Evolutionary conservation across 2,113 vertebrate genomes (phyloP).

Genomic region (Xiphorhynchus elegans): DNA sequence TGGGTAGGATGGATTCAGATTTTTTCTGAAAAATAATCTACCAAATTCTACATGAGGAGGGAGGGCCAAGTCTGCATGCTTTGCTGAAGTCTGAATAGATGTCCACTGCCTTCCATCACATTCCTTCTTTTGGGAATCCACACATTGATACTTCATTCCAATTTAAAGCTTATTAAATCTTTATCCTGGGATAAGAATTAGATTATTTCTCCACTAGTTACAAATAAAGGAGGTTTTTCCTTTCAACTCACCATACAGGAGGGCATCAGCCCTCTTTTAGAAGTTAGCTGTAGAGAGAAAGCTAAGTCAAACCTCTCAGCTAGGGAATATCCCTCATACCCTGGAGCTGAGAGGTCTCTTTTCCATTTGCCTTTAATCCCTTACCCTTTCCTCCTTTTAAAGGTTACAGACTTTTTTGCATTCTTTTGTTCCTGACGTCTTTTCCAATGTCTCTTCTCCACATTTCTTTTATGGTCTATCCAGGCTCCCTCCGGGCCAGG

Average conservation of each 20-base stretch:
- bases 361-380: background rate
- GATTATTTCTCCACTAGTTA: background rate
- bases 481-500: background rate
- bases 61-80: background rate
- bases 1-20: background rate
- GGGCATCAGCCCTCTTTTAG: background rate
- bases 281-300: background rate
- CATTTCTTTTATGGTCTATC: background rate
- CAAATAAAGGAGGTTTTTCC: background rate
- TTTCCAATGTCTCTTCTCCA: background rate
- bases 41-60: background rate
- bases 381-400: background rate
- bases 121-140: background rate
- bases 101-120: background rate
- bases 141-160: background rate
- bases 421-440: background rate
- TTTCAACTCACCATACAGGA: background rate
- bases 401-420: background rate
- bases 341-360: background rate
- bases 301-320: background rate
- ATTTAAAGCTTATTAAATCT: background rate
- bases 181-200: background rate
- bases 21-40: background rate
- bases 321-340: background rate
- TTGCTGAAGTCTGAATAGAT: background rate